Evolutionary conservation across 35 echinoderm and acorn worm species (phyloP), one percentile per base, ranked within the genome.

Genomic region (Apostichopus japonicus): DNA sequence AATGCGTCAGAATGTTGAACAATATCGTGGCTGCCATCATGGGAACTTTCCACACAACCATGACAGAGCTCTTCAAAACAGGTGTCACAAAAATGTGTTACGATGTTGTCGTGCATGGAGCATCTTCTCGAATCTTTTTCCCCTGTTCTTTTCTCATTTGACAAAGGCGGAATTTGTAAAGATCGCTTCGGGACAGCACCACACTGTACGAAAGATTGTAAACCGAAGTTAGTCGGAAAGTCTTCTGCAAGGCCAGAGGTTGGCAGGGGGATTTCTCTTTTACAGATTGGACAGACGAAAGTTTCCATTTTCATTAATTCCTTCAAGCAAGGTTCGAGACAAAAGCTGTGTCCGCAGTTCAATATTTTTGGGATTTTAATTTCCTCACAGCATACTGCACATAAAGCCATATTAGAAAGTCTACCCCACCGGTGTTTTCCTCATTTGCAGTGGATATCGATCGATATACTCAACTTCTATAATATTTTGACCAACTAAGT

Each of bases 321-420:
- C 33, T 24, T 54, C 5, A 89, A 62, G 15, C 86, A 89, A 1
- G 86, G 86, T 27, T 33, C 24, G 1, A 89, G 67, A 89, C 86
- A 89, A 10, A 89, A 89, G 9, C 24, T 72, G 33, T 89, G 86
- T 22, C 86, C 86, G 72, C 86, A 89, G 19, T 8, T 65, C 7
- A 89, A n/a, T 4, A 72, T 75, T 53, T 89, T 89, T 0, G 86
- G 86, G 5, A 11, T 11, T 23, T 72, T 89, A 19, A 65, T 72
- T 8, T 19, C 23, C 1, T 33, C 59, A 84, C 81, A 84, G 23
- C 81, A 84, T 24, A 84, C 13, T 21, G 81, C n/a, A 14, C 81
- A 84, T 17, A 23, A 73, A 6, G 71, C 71, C 21, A 23, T 17
- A 73, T 73, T 3, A 23, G 71, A 0, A n/a, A 24, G 3, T 73